Conservation (phyloP, 2,888 invertebrate species). For the Bombylius major region DNA sequence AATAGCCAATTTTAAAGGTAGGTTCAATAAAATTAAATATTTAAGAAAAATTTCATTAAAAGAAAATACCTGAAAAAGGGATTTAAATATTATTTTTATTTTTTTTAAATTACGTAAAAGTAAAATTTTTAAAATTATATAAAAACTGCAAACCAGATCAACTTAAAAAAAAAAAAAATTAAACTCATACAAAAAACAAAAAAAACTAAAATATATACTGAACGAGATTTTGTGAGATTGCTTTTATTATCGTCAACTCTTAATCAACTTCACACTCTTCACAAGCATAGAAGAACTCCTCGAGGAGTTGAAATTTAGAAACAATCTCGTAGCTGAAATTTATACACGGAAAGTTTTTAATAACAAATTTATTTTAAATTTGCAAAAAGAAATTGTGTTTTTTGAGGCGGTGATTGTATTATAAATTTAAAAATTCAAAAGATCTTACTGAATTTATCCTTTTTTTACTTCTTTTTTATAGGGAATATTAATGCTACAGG, state of each 20-base stretch:
- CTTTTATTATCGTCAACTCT: neutral
- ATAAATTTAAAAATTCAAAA: neutral
- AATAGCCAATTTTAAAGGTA: no score
- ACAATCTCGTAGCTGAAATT: no score
- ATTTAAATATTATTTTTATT: no score
- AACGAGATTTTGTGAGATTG: no score
- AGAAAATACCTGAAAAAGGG: no score
- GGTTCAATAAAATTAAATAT: no score
- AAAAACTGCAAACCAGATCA: constrained; percentile 13
- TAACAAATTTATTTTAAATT: neutral
- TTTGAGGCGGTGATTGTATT: constrained; percentile 18
- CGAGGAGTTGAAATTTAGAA: constrained; percentile 10
- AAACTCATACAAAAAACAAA: neutral
- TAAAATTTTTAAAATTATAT: neutral
- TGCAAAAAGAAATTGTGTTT: constrained; percentile 4
- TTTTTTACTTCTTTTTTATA: constrained; percentile 39
- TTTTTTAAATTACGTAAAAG: no score
- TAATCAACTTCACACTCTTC: neutral
- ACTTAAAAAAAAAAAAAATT: constrained; percentile 1
- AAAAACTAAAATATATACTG: neutral
- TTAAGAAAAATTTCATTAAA: no score
- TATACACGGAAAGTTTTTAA: constrained; percentile 2
- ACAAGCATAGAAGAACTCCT: constrained; percentile 5
- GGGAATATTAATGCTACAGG: constrained; percentile 60
- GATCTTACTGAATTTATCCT: neutral